Evolutionary conservation across 2,113 vertebrate species (phyloP).

Genomic region (Agelaius tricolor): DNA sequence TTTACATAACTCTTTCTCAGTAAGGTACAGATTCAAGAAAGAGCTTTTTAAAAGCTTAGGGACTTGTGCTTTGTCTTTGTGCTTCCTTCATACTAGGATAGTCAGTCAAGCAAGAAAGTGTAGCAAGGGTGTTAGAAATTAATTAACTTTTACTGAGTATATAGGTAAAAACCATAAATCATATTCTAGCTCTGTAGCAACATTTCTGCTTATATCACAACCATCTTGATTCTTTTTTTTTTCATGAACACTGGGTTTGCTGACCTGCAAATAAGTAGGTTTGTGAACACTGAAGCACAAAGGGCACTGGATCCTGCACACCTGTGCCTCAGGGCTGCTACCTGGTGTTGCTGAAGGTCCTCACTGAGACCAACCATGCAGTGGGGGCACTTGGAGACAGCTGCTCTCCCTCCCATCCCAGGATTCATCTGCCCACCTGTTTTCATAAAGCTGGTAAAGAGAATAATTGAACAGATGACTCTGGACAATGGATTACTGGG

Average conservation of each 20-base stretch:
- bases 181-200: neutral
- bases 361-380: fast-evolving
- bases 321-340: neutral
- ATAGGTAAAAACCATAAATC: neutral
- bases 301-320: neutral
- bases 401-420: neutral
- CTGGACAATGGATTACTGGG: neutral
- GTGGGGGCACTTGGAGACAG: neutral
- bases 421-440: neutral
- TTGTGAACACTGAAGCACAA: neutral
- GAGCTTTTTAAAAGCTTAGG: neutral
- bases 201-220: neutral
- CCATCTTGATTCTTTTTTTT: neutral
- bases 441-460: neutral
- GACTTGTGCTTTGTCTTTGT: neutral
- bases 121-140: neutral
- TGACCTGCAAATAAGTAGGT: neutral
- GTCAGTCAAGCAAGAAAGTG: neutral
- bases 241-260: fast-evolving
- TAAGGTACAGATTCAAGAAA: neutral
- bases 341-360: neutral
- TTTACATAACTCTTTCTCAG: neutral
- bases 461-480: neutral
- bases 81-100: neutral
- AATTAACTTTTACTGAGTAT: neutral